Conservation (phyloP, 1,140 invertebrate species). For the Neodiprion virginianus region DNA sequence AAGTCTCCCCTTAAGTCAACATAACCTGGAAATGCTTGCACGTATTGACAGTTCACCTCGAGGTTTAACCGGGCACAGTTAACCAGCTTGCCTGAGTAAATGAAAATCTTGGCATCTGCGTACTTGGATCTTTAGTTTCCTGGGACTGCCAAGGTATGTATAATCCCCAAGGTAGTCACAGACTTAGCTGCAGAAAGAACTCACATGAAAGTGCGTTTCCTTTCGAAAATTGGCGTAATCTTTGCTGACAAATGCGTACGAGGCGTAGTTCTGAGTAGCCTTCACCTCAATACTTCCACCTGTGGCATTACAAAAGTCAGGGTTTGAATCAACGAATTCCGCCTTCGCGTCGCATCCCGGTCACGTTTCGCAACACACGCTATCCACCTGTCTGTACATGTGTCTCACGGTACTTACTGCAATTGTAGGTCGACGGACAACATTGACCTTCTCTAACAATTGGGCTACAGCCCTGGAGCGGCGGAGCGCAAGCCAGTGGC, state of each 20-base stretch:
- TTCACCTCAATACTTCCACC: constrained; percentile 64
- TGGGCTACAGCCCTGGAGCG: constrained; percentile 77
- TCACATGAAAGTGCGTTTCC: constrained; percentile 56
- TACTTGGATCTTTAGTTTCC: too few species aligned
- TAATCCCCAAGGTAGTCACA: too few species aligned
- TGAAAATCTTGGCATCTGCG: too few species aligned
- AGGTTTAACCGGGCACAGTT: too few species aligned
- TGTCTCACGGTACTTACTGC: constrained; percentile 65
- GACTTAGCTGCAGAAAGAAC: constrained; percentile 22
- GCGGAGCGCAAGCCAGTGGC: constrained; percentile 76
- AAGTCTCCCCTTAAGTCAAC: too few species aligned
- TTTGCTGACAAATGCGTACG: constrained; percentile 64
- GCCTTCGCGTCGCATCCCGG: too few species aligned
- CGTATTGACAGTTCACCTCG: too few species aligned
- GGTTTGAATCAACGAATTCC: too few species aligned
- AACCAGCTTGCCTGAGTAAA: too few species aligned
- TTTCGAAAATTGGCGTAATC: constrained; percentile 65
- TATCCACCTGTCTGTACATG: background rate
- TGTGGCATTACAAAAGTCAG: constrained; percentile 29
- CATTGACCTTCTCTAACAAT: constrained; percentile 79
- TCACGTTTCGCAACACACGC: background rate
- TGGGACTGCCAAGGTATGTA: too few species aligned
- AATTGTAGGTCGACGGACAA: constrained; percentile 84
- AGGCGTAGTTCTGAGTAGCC: constrained; percentile 62
- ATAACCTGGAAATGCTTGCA: too few species aligned